Evolutionary conservation across 2,888 invertebrate genomes (phyloP), one percentile per base, ranked within the genome.

Genomic region (Onchidella celtica): DNA sequence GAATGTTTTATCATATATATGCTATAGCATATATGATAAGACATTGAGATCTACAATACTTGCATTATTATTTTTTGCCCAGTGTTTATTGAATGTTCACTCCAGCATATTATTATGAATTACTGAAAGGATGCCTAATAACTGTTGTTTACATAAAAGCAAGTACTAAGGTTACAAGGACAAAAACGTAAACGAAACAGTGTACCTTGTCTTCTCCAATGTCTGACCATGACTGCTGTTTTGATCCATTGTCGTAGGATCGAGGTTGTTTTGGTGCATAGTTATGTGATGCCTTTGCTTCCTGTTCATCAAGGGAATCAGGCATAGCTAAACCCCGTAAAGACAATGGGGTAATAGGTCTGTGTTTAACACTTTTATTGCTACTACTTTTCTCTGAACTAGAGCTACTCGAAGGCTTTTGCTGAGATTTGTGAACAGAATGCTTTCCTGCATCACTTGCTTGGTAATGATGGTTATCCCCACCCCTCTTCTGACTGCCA

Each of bases 321-420:
- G 80, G 24, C n/a, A 40, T 21, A 38, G 57, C 11, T 9, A 74
- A 38, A 34, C 76, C 70, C 27, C 38, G n/a, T 11, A 63, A 61
- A 4, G 81, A 76, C 27, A 76, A 29, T 14, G 81, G 72, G 2
- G 75, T 75, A n/a, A 81, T 24, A 86, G 76, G 38, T 84, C 85
- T 72, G 85, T 87, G 38, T 88, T 63, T 78, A 88, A 87, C 27
- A 88, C 74, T 27, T 85, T 87, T 55, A 89, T 77, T 81, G 88
- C 36, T 55, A 1, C 57, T 57, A 69, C 55, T 40, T 57, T 78
- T 78, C 21, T 2, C 66, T 36, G 78, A 27, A n/a, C 29, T 34
- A 47, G 11, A 66, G 6, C 14, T 24, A 24, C 27, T 59, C 29
- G 61, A 21, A 59, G 57, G 59, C 29, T 36, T 61, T 14, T 61